Percentiles rank a stretch among this genome's conserved stretches.
phyloP scores from a whole-genome alignment of 2,888 invertebrate species.

The Pollenia amentaria region DNA sequence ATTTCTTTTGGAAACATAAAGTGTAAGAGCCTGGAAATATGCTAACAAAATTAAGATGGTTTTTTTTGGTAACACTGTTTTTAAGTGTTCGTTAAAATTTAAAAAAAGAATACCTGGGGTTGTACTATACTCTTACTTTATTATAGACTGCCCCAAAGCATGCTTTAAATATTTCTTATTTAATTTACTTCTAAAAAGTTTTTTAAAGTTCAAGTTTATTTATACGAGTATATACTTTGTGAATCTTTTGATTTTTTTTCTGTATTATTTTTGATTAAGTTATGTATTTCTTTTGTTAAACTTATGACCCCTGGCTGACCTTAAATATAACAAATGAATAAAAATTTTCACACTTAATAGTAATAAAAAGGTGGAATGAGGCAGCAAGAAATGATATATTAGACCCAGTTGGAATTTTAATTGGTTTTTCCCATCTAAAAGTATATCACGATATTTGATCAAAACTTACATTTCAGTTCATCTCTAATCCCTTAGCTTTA shows the following conservation, averaged over 20 bases:
- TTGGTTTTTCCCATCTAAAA: too few relatives aligned
- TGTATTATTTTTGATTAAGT: constrained; percentile 37
- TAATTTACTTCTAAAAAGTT: not conserved
- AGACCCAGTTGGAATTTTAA: too few relatives aligned
- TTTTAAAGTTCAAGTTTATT: constrained; percentile 39
- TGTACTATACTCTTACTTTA: constrained; percentile 41
- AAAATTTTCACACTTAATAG: constrained; percentile 20
- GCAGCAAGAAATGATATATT: not conserved
- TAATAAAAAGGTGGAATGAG: not conserved
- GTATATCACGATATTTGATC: too few relatives aligned
- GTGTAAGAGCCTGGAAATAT: not conserved
- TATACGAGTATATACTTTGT: too few relatives aligned
- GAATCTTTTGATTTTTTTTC: constrained; percentile 2
- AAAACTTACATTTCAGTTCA: too few relatives aligned
- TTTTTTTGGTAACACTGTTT: not conserved
- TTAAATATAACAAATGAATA: constrained; percentile 36
- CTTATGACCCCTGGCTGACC: constrained; percentile 65
- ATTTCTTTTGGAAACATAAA: not conserved
- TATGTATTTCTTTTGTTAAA: constrained; percentile 34
- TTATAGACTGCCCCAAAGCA: constrained; percentile 49
- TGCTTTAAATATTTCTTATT: not conserved
- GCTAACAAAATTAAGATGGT: not conserved
- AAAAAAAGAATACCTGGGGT: constrained; percentile 13
- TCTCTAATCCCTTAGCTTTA: too few relatives aligned
- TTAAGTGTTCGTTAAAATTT: constrained; percentile 12